Evolutionary conservation across 2,113 vertebrate genomes (phyloP).

Genomic region (Melanerpes formicivorus): DNA sequence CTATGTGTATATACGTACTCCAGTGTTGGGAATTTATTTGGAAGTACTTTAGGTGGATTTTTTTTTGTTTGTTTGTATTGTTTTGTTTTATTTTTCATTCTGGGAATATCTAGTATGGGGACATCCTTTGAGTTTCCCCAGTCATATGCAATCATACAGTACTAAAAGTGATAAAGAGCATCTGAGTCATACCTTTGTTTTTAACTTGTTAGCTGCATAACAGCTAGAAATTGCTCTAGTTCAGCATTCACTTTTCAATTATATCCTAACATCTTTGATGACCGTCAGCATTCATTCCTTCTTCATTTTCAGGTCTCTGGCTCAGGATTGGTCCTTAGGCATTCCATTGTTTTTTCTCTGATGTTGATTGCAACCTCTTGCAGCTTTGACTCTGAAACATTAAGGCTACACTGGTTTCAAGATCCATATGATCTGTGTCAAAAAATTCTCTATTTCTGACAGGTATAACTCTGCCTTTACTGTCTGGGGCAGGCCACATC

Average conservation of each 20-base stretch:
- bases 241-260: slow-evolving; percentile 16
- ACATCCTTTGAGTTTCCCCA: background rate
- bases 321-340: background rate
- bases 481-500: slow-evolving; percentile 1
- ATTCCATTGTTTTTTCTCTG: slow-evolving; percentile 14
- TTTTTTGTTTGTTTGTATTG: background rate
- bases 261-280: background rate
- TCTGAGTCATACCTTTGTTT: slow-evolving; percentile 32
- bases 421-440: background rate
- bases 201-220: background rate
- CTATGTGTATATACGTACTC: background rate
- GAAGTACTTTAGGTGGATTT: background rate
- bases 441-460: background rate
- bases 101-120: background rate
- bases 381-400: background rate
- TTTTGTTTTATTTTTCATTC: background rate
- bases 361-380: background rate
- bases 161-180: background rate
- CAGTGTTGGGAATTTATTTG: background rate
- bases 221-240: background rate
- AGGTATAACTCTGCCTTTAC: background rate
- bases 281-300: background rate
- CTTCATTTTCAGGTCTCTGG: slow-evolving; percentile 1
- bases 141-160: background rate
- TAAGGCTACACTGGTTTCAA: background rate